phyloP scores from a whole-genome alignment of 92 coral and sea anemone species.

The Siderastrea radians region DNA sequence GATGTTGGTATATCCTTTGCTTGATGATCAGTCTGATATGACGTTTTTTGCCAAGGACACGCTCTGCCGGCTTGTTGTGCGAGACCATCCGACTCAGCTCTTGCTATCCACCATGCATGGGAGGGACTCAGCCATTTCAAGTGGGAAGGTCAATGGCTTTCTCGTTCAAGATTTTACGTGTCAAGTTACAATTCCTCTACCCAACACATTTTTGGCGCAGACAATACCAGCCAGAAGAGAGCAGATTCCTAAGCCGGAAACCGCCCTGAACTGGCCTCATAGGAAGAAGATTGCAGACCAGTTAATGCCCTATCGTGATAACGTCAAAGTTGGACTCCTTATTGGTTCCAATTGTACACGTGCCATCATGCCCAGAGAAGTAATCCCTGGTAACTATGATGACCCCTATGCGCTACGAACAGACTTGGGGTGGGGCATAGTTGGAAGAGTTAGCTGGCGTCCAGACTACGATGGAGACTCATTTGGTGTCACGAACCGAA shows the following conservation, averaged over 20 bases:
- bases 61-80: conserved; percentile 25
- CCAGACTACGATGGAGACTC: neutral
- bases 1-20: conserved; percentile 64
- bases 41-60: conserved; percentile 50
- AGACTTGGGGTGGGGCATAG: conserved; percentile 76
- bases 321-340: conserved; percentile 57
- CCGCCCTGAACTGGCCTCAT: conserved; percentile 63
- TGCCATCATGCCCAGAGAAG: conserved; percentile 64
- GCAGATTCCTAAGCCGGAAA: conserved; percentile 61
- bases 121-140: conserved; percentile 22
- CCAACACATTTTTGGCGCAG: conserved; percentile 43
- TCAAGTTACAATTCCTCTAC: conserved; percentile 40
- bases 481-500: neutral
- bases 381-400: conserved; percentile 62
- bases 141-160: conserved; percentile 46
- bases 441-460: conserved; percentile 27
- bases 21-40: conserved; percentile 66
- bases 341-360: conserved; percentile 67
- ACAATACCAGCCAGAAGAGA: conserved; percentile 42
- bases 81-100: conserved; percentile 49
- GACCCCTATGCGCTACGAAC: conserved; percentile 66
- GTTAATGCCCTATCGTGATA: conserved; percentile 32
- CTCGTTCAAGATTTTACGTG: conserved; percentile 31
- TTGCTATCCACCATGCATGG: conserved; percentile 69
- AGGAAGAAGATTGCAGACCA: conserved; percentile 43